Percentiles rank a stretch among this genome's conserved stretches.
Evolutionary conservation across 2,797 vertebrate species (phyloP).

Genomic region (Rhadinocentrus ornatus): DNA sequence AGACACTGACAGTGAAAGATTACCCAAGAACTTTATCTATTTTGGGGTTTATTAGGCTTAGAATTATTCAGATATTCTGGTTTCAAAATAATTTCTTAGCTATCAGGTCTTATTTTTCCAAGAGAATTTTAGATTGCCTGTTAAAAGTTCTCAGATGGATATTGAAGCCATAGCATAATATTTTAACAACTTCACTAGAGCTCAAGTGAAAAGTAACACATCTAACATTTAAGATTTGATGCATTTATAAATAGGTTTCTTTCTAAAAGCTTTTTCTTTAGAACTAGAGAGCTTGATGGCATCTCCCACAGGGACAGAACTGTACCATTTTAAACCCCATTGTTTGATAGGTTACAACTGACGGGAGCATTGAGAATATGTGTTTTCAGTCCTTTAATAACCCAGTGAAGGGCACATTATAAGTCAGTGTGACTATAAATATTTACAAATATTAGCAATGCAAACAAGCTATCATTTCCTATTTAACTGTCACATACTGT

Average conservation of each 20-base stretch:
- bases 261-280: slow-evolving; percentile 54
- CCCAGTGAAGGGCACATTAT: slow-evolving; percentile 16
- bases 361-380: slow-evolving; percentile 49
- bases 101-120: slow-evolving; percentile 17
- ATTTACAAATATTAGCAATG: slow-evolving; percentile 68
- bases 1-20: slow-evolving; percentile 4
- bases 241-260: slow-evolving; percentile 77
- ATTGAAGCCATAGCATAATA: slow-evolving; percentile 57
- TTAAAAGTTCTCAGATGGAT: slow-evolving; percentile 36
- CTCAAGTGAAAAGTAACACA: slow-evolving; percentile 42
- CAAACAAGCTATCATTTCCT: slow-evolving; percentile 59
- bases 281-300: slow-evolving; percentile 55
- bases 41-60: not conserved
- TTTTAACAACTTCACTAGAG: slow-evolving; percentile 44
- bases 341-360: slow-evolving; percentile 67
- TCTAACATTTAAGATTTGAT: slow-evolving; percentile 65
- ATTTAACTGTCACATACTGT: slow-evolving; percentile 46
- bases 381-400: slow-evolving; percentile 60
- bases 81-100: slow-evolving; percentile 23
- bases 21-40: not conserved
- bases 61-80: slow-evolving; percentile 19
- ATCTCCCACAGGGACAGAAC: slow-evolving; percentile 60
- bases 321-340: slow-evolving; percentile 62
- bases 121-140: slow-evolving; percentile 28
- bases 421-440: slow-evolving; percentile 64